Conservation (phyloP, 2,888 invertebrate species). For the Gari tellinella region DNA sequence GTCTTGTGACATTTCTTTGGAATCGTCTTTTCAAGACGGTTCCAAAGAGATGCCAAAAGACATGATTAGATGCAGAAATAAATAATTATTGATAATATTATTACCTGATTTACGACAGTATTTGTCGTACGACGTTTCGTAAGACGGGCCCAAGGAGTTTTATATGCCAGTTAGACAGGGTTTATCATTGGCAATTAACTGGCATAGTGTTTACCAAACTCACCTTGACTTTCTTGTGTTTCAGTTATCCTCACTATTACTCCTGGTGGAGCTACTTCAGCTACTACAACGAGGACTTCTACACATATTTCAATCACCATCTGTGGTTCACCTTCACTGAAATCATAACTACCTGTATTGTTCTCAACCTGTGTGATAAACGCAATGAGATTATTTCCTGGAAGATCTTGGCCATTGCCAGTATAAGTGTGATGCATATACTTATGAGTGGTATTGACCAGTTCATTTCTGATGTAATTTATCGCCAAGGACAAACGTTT, state of each 20-base stretch:
- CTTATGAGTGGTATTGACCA: slow-evolving; percentile 80
- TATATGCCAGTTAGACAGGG: too few relatives aligned
- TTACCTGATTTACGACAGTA: too few relatives aligned
- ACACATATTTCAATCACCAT: slow-evolving; percentile 80
- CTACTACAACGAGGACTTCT: slow-evolving; percentile 83
- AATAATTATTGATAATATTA: too few relatives aligned
- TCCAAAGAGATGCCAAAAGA: too few relatives aligned
- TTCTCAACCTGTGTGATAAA: slow-evolving; percentile 78
- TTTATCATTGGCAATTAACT: too few relatives aligned
- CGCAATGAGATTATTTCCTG: slow-evolving; percentile 75
- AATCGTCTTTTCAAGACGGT: too few relatives aligned
- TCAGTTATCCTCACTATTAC: slow-evolving; percentile 82
- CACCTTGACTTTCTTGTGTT: background rate
- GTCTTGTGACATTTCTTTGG: too few relatives aligned
- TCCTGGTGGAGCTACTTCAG: slow-evolving; percentile 83
- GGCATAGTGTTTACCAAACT: too few relatives aligned
- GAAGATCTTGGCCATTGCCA: slow-evolving; percentile 80
- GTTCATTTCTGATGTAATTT: slow-evolving; percentile 79
- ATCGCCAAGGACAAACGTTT: slow-evolving; percentile 73
- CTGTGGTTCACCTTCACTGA: slow-evolving; percentile 83
- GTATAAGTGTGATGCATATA: slow-evolving; percentile 81
- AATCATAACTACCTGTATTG: slow-evolving; percentile 76
- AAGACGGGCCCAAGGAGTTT: too few relatives aligned
- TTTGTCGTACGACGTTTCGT: too few relatives aligned
- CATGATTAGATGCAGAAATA: too few relatives aligned